Conservation (phyloP, 2,797 vertebrate genomes). For the Chaetophractus vellerosus region DNA sequence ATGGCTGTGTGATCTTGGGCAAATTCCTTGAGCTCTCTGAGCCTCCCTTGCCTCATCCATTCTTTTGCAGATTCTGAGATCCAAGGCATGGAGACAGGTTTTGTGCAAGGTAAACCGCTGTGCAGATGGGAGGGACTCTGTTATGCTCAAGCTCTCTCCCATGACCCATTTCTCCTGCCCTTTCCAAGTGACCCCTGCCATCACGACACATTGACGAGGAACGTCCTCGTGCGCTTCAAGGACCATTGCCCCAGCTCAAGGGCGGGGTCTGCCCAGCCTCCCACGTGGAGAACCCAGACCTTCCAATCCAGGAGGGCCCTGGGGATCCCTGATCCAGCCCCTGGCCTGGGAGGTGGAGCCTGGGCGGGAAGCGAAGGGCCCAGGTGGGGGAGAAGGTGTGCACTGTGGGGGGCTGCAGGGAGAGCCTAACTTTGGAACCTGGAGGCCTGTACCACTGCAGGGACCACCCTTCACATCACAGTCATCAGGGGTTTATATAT, state of each 20-base stretch:
- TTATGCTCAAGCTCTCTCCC: conserved; percentile 23
- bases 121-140: not conserved
- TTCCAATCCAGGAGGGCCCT: not conserved
- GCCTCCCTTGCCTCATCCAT: not conserved
- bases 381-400: not conserved
- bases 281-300: not conserved
- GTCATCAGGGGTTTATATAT: not conserved
- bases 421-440: not conserved
- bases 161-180: conserved; percentile 55
- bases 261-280: conserved; percentile 13
- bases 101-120: not conserved
- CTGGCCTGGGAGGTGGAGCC: not conserved
- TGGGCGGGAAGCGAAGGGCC: not conserved
- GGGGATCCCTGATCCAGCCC: not conserved
- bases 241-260: conserved; percentile 72
- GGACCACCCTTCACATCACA: too few species aligned
- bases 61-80: not conserved
- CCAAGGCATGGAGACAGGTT: not conserved
- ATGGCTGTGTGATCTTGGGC: conserved; percentile 43
- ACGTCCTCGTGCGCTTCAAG: conserved; percentile 73
- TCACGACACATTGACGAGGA: conserved; percentile 81
- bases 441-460: not conserved
- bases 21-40: conserved; percentile 56
- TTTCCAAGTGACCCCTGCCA: conserved; percentile 69
- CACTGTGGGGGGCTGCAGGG: not conserved